Evolutionary conservation across 2,113 vertebrate species (phyloP).

Genomic region (Campylomormyrus tamandua): DNA sequence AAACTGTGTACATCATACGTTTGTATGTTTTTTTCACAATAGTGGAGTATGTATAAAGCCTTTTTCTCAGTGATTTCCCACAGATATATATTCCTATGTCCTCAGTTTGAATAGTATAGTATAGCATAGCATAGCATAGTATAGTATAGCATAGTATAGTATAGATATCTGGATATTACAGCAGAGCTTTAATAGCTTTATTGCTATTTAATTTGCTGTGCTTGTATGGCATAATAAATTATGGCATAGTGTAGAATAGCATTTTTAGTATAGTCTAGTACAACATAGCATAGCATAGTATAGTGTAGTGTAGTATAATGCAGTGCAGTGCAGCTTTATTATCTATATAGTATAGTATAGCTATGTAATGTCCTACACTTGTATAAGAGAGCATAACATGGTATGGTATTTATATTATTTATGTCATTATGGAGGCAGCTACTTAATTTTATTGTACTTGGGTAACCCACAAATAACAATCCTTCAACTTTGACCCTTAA

Average conservation of each 20-base stretch:
- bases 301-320: neutral
- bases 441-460: neutral
- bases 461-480: neutral
- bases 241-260: neutral
- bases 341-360: neutral
- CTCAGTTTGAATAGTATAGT: neutral
- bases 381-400: neutral
- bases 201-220: neutral
- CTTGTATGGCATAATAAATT: neutral
- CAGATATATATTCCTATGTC: neutral
- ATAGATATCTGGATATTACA: neutral
- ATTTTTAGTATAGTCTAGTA: neutral
- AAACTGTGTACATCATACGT: neutral
- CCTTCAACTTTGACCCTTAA: neutral
- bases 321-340: neutral
- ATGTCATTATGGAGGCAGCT: neutral
- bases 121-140: neutral
- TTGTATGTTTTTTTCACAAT: neutral
- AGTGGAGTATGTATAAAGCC: neutral
- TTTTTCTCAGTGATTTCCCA: neutral
- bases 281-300: too few relatives aligned
- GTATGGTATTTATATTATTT: neutral
- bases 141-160: neutral
- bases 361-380: neutral
- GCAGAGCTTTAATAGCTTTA: neutral